These are phyloP conservation scores for Notiomystis cincta DNA, from an alignment of 2,113 vertebrate species.

Conservation along the genomic window DNA sequence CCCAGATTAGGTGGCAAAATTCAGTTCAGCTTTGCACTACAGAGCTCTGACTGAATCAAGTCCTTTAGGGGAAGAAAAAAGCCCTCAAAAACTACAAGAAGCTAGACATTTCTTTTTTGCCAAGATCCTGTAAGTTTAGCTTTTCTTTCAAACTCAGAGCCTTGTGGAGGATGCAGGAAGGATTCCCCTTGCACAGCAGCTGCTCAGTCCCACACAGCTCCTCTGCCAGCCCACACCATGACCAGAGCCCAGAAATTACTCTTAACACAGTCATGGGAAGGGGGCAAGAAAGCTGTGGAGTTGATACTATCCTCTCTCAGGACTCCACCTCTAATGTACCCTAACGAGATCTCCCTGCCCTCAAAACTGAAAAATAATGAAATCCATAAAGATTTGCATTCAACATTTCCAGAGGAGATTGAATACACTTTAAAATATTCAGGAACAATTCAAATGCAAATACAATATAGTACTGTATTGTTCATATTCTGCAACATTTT, in stretches of 20 bases:
- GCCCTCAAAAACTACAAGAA: background rate
- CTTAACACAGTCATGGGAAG: accelerated
- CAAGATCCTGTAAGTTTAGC: background rate
- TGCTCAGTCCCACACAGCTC: background rate
- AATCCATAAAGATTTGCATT: background rate
- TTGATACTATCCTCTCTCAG: background rate
- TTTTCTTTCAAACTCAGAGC: background rate
- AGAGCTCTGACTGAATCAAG: background rate
- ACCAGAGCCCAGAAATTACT: background rate
- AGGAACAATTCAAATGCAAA: slow-evolving; percentile 46
- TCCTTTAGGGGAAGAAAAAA: background rate
- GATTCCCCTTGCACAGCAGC: background rate
- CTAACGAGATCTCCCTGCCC: background rate
- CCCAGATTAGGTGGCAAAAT: background rate
- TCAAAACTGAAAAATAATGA: background rate
- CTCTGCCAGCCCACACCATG: background rate
- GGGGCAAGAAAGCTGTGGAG: background rate
- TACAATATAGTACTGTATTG: background rate
- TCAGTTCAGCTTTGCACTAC: background rate
- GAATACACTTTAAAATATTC: slow-evolving; percentile 28
- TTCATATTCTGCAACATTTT: slow-evolving; percentile 1
- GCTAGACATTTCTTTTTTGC: background rate
- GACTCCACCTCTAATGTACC: background rate
- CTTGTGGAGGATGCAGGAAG: background rate
- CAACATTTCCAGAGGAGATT: background rate